Evolutionary conservation across 2,113 vertebrate species (phyloP), one percentile per base, ranked within the genome.

Genomic region (Sula dactylatra): DNA sequence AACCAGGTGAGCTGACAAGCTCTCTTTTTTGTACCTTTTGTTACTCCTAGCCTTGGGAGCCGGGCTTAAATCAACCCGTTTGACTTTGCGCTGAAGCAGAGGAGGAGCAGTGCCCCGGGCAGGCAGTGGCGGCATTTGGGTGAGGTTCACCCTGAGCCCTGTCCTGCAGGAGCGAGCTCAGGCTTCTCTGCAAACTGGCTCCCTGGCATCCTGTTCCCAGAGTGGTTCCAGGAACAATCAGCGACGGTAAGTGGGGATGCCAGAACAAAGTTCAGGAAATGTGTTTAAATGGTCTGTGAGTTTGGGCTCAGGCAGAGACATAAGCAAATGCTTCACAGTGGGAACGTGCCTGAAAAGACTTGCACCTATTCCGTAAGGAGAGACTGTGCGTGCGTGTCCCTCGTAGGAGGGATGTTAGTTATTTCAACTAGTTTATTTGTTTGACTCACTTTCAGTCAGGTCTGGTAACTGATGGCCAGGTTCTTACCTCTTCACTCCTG

Each of bases 121-220:
- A 49, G 45, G 47, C 8, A 9, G 36, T 2, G 2, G 49, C 7
- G 3, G 55, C 2, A 0, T 65, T 47, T 26, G 2, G 19, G 40
- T 31, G 50, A 11, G 47, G 52, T 38, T 88, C 40, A 22, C 11
- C 27, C 32, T 1, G 1, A 40, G 11, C 65, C 76, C 42, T 6
- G 27, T 52, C 44, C 76, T 67, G 54, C 54, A 44, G 64, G 18
- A 61, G 55, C 14, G 87, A 76, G 52, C 36, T 66, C 3, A 0
- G 54, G 50, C 71, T 76, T 16, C 61, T 65, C 38, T 54, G 67
- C 62, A 42, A 16, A 47, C 36, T 27, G 56, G 49, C 25, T 86
- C 47, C 52, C 32, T 72, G 88, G 52, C 54, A 55, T 85, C 84
- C 89, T 59, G 36, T 61, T 80, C 67, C 42, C 58, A 25, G 19